Evolutionary conservation across 2,113 vertebrate genomes (phyloP), one percentile per base, ranked within the genome.

Genomic region (Siniperca chuatsi): DNA sequence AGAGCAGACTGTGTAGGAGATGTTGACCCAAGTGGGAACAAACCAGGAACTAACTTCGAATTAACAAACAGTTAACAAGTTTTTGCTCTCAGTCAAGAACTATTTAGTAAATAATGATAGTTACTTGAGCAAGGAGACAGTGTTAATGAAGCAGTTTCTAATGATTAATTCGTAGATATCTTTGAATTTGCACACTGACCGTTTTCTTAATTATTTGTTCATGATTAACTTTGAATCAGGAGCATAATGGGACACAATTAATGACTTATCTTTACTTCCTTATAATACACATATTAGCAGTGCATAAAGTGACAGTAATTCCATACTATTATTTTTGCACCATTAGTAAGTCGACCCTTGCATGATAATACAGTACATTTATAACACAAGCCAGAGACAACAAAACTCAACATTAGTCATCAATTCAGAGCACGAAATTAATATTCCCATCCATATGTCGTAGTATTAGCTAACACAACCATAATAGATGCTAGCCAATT

Each of bases 1-100:
- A 61, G 4, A 65, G 42, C 44, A 52, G 13, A 55, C 33, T 1
- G 33, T 55, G 60, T 42, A 72, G 25, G 50, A 3, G 68, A 60
- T 13, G 21, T 21, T 54, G 54, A 61, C 46, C 46, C 8, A 67
- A 42, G 16, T 37, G 71, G 58, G 29, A 81, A 55, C 25, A 33
- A 79, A 73, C 67, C 67, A 87, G 21, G 33, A 48, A 11, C 37
- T 21, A 46, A 74, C 33, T 57, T 67, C 42, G 62, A 62, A 75
- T 75, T 46, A 37, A 16, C 42, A 46, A 6, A 48, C 20, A 77
- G 25, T 55, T 20, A 20, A 61, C 46, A 46, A 33, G 33, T 46
- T 68, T 33, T 73, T 29, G 7, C 29, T 25, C 15, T 35, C 13
- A 55, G 37, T 46, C 50, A 35, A 66, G 33, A 54, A 62, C 3